Percentiles rank a stretch among this genome's conserved stretches.
Evolutionary conservation across 2,113 vertebrate genomes (phyloP).

Genomic region (Pandion haliaetus): DNA sequence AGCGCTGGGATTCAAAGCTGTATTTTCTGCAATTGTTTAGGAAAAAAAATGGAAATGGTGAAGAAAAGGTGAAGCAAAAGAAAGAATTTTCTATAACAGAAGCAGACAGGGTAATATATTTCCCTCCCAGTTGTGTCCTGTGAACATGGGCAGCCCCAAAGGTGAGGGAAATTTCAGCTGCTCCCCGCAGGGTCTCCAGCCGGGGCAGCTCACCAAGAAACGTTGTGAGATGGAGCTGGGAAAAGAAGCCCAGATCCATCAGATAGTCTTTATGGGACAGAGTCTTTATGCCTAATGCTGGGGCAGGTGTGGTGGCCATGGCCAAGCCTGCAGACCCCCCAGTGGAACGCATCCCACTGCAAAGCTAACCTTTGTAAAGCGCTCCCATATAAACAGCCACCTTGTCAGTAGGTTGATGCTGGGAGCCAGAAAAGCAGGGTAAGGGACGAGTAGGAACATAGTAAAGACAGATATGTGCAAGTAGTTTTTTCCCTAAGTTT

Average conservation of each 20-base stretch:
- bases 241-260: background rate
- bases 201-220: background rate
- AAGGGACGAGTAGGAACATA: background rate
- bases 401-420: background rate
- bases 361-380: background rate
- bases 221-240: fast-evolving
- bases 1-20: fast-evolving
- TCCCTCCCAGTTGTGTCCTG: background rate
- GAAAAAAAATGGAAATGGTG: background rate
- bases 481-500: background rate
- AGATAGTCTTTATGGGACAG: background rate
- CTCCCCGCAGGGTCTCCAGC: background rate
- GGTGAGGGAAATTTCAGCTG: background rate
- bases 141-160: background rate
- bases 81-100: background rate
- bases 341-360: background rate
- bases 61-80: background rate
- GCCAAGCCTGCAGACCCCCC: background rate
- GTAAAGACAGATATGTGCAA: background rate
- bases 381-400: background rate
- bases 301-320: background rate
- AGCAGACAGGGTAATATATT: background rate
- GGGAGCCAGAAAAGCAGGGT: background rate
- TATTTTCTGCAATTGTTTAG: background rate
- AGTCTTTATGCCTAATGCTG: background rate